Evolutionary conservation across 2,797 vertebrate species (phyloP), one percentile per base, ranked within the genome.

Genomic region (Cephalopachus bancanus): DNA sequence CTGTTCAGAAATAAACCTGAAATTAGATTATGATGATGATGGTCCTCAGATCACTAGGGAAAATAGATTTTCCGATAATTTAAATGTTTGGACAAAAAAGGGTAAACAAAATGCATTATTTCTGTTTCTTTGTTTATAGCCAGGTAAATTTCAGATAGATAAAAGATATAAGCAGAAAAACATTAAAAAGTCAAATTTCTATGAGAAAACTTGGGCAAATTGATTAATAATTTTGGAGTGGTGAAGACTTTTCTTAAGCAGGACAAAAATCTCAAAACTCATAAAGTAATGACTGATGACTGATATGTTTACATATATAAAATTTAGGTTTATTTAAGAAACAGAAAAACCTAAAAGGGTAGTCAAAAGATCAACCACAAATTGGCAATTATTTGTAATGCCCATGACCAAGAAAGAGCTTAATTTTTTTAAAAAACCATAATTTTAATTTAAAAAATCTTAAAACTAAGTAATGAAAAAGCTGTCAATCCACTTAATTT

Each of bases 131-230:
- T 62, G 15, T 84, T 89, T 89, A 57, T 10, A 57, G 33, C 3
- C 3, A 17, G 37, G 37, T 9, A 33, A 37, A 71, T 71, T 37
- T n/a, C n/a, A 71, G 57, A 16, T 3, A 57, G 62, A 57, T 65
- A 33, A 89, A 67, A 89, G 49, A 79, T 30, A 81, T 62, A 91
- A 95, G 44, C 24, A 69, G 64, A 76, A 84, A 80, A 67, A 60
- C 55, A 86, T 60, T 44, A 4, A 44, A 49, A 64, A 62, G 24
- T 65, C 53, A 88, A 83, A 65, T 55, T 51, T n/a, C 1, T 53
- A 1, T 75, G 20, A 71, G 76, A 74, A 87, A 94, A 79, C n/a
- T 44, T 22, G 53, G n/a, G 19, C 69, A 5, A 9, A 28, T 69
- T 96, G 91, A 59, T 80, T 87, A 28, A 62, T 83, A 76, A 59